Evolutionary conservation across 2,888 invertebrate species (phyloP), one percentile per base, ranked within the genome.

Genomic region (Drosophila borealis): DNA sequence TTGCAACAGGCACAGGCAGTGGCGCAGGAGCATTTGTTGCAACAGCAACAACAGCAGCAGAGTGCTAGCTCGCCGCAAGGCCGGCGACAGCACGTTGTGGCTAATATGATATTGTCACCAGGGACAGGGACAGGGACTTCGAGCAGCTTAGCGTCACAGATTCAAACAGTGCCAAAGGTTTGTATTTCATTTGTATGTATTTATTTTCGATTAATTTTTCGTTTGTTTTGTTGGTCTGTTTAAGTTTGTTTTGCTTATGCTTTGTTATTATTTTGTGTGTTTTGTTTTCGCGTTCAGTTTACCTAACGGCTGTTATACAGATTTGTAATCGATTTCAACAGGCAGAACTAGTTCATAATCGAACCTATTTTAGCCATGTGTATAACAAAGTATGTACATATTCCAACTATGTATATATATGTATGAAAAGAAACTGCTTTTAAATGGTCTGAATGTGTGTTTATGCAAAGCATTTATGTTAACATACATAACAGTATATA

Each of bases 161-260:
- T 92, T 92, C 92, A 92, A 91, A 90, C 90, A 84, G 91, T 90
- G 80, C 89, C 89, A 79, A 92, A 92, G 92, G 92, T 91, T 91
- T 91, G 91, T 91, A 91, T 91, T 81, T 89, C 67, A 78, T 84
- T 90, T 88, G 78, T 81, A 79, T 81, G 87, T 83, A 90, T 81
- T 89, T 85, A 71, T 76, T 79, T 88, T 66, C 54, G 66, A 70
- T 70, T 73, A 55, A 45, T 71, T 74, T 77, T 64, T 62, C 75
- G 64, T 77, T 75, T 54, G 56, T 80, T 74, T 75, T 62, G 21
- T 59, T 55, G 21, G 62, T 60, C 42, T 70, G 39, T 21, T 66
- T 72, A 53, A 36, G 25, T 51, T 60, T 56, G 37, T 56, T 50
- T 21, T 65, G 44, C 49, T 68, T 76, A 55, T 50, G 37, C 64